Evolutionary conservation across 2,888 invertebrate species (phyloP), one percentile per base, ranked within the genome.

Genomic region (Athrips mouffetella): DNA sequence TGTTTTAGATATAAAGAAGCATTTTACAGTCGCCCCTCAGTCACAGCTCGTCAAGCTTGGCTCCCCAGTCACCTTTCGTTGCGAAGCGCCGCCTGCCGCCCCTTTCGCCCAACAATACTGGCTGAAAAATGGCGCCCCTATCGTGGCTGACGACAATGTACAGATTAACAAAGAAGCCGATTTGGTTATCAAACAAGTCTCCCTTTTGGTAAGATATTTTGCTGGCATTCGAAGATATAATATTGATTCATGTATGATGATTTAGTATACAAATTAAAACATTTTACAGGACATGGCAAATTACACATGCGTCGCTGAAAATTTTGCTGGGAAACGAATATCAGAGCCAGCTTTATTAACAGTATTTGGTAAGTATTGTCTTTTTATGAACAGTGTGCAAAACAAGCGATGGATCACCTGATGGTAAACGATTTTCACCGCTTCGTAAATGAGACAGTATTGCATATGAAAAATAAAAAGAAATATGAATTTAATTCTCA

Each of bases 281-380:
- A n/a, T 15, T 20, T 68, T 72, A 42, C 89, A 93, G 84, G 96
- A 98, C 85, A 95, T 95, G 85, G 98, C 96, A 59, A 98, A 98
- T 90, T 98, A 98, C 83, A 96, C 96, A 47, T 98, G 98, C 79
- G 96, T 96, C 35, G 98, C 97, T 3, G 95, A 96, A 82, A 98
- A 98, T 83, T 92, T 96, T 62, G 97, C 97, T 10, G 96, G 94
- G 20, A 94, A 94, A 70, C 90, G 97, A 55, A 91, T 93, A 70
- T 96, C 96, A 59, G 94, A 96, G 54, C 93, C 96, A 0, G 97
- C 96, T 1, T 90, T 93, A 53, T 91, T 98, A 63, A 95, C 95
- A 48, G 96, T 98, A 62, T 97, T 94, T 80, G 97, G 98, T 98
- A 89, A 92, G 95, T 60, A n/a, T 20, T 4, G 18, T 20, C 13